phyloP scores from a whole-genome alignment of 2,888 invertebrate species.

The Morpho achilles region DNA sequence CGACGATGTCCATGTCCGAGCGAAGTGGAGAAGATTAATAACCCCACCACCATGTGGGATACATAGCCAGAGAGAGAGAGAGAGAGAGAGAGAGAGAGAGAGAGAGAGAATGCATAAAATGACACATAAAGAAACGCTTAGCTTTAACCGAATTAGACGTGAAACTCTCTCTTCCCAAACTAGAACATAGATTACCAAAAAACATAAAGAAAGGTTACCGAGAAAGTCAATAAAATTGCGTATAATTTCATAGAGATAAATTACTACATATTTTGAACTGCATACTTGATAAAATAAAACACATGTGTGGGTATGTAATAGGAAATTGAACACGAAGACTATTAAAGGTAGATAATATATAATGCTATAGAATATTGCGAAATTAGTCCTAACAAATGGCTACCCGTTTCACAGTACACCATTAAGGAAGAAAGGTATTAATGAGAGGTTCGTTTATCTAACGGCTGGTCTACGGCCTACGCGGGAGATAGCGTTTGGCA shows the following conservation, averaged over 20 bases:
- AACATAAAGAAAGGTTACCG: too few relatives aligned
- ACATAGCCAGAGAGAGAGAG: too few relatives aligned
- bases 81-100: too few relatives aligned
- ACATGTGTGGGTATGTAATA: neutral
- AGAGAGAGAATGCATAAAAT: too few relatives aligned
- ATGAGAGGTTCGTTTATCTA: slow-evolving; percentile 40
- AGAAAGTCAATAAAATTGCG: too few relatives aligned
- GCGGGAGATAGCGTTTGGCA: slow-evolving; percentile 23
- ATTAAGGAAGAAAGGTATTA: slow-evolving; percentile 43
- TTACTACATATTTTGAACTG: neutral
- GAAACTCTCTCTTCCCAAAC: too few relatives aligned
- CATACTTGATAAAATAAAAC: neutral
- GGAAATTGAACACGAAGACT: slow-evolving; percentile 2
- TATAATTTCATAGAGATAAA: neutral
- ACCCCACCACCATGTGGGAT: too few relatives aligned
- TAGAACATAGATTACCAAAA: too few relatives aligned
- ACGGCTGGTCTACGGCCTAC: slow-evolving; percentile 23
- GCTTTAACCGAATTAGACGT: too few relatives aligned
- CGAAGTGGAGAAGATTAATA: too few relatives aligned
- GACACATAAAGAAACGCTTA: too few relatives aligned
- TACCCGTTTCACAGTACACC: slow-evolving; percentile 30
- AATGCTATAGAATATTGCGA: slow-evolving; percentile 24
- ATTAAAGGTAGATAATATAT: slow-evolving; percentile 16
- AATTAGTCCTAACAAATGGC: slow-evolving; percentile 31
- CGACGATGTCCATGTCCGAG: too few relatives aligned